A percentile compares a stretch with the other conserved stretches of the same genome.
phyloP scores from a whole-genome alignment of 2,888 invertebrate genomes.

The Syritta pipiens region DNA sequence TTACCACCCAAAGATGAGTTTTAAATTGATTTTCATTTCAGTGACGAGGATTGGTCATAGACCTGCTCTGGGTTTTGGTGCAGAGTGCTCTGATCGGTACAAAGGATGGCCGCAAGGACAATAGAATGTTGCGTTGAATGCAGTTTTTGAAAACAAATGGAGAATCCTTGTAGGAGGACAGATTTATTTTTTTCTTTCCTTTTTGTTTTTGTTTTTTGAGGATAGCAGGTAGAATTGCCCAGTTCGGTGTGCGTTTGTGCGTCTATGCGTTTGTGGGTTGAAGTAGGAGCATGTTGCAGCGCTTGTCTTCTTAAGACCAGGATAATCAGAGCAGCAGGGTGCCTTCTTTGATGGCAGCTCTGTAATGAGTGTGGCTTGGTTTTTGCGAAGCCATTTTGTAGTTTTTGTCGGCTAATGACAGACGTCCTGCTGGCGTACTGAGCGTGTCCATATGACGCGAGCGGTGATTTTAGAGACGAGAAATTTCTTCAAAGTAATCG shows the following conservation, averaged over 20 bases:
- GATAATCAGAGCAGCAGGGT: conserved; percentile 10
- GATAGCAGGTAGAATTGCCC: too few relatives aligned
- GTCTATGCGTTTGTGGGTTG: too few relatives aligned
- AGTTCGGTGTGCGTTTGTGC: too few relatives aligned
- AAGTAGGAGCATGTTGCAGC: too few relatives aligned
- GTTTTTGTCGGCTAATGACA: too few relatives aligned
- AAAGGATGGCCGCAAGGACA: conserved; percentile 55
- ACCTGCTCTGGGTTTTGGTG: conserved; percentile 54
- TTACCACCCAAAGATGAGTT: conserved; percentile 64
- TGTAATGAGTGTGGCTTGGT: too few relatives aligned
- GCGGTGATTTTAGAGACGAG: too few relatives aligned
- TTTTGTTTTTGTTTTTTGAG: too few relatives aligned
- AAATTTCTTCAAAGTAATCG: too few relatives aligned
- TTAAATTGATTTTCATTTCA: conserved; percentile 32
- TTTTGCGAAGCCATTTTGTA: too few relatives aligned
- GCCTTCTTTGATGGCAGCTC: not conserved
- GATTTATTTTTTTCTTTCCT: not conserved
- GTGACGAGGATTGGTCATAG: conserved; percentile 43
- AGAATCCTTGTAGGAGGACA: conserved; percentile 57
- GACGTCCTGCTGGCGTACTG: too few relatives aligned
- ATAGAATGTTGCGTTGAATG: conserved; percentile 44
- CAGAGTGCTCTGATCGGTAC: conserved; percentile 24
- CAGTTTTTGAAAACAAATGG: conserved; percentile 1
- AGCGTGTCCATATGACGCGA: too few relatives aligned
- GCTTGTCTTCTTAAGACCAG: not conserved